These are phyloP conservation scores for Cepaea hortensis DNA, from an alignment of 2,888 invertebrate genomes.

Conservation along the genomic window DNA sequence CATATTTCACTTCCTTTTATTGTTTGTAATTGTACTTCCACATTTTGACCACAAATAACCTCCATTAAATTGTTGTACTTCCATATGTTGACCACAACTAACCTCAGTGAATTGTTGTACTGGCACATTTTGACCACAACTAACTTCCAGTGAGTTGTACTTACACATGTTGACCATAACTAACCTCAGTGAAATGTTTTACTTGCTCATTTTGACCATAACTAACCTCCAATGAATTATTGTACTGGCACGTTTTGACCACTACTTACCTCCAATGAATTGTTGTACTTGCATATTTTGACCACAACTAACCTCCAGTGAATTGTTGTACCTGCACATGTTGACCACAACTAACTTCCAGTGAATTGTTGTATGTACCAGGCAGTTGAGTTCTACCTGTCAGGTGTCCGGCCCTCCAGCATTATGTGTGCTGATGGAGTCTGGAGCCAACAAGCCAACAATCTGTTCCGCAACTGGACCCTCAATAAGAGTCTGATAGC, in stretches of 20 bases:
- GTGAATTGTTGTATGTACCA: conserved; percentile 51
- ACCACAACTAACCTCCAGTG: not conserved
- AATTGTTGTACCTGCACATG: too few relatives aligned
- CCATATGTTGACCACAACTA: too few relatives aligned
- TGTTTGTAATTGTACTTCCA: too few relatives aligned
- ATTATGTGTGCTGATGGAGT: conserved; percentile 80
- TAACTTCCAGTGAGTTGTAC: not conserved
- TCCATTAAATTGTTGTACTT: too few relatives aligned
- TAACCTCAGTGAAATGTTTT: not conserved
- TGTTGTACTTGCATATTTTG: too few relatives aligned
- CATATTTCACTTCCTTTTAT: too few relatives aligned
- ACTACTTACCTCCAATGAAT: too few relatives aligned
- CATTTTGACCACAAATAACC: too few relatives aligned
- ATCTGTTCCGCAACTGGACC: conserved; percentile 63
- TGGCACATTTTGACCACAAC: not conserved
- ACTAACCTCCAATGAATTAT: too few relatives aligned
- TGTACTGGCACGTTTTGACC: too few relatives aligned
- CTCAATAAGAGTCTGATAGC: conserved; percentile 45
- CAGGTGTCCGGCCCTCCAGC: conserved; percentile 84
- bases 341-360: not conserved
- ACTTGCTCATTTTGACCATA: too few relatives aligned
- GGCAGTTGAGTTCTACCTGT: conserved; percentile 85
- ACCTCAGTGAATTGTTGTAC: too few relatives aligned
- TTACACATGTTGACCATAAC: not conserved
- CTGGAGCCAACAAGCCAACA: conserved; percentile 81